A percentile compares a stretch with the other conserved stretches of the same genome.
These are phyloP conservation scores for Syncerus caffer DNA, from an alignment of 2,797 vertebrate genomes.

Conservation along the genomic window DNA sequence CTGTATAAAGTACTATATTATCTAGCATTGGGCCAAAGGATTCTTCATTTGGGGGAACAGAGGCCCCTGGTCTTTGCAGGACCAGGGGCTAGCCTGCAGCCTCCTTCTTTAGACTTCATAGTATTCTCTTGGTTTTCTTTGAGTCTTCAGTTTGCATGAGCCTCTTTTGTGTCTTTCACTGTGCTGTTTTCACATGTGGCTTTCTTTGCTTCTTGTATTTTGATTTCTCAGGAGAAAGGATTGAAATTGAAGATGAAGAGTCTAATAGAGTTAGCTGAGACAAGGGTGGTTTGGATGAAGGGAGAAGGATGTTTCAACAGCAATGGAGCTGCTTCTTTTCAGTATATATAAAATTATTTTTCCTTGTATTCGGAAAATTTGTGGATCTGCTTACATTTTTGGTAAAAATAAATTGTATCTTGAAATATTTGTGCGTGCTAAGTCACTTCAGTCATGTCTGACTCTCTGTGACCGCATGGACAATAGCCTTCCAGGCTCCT, in stretches of 20 bases:
- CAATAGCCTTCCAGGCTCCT: not conserved
- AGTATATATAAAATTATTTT: not conserved
- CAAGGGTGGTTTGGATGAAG: not conserved
- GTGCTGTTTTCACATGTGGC: fast-evolving
- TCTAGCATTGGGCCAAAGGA: not conserved
- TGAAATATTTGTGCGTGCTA: not conserved
- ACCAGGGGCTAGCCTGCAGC: too few relatives aligned
- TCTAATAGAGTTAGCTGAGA: not conserved
- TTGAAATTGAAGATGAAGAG: not conserved
- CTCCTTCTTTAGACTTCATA: not conserved
- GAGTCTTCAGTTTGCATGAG: not conserved
- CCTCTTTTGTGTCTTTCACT: not conserved
- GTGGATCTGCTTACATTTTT: not conserved
- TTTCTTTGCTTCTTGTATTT: not conserved
- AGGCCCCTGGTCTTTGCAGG: not conserved
- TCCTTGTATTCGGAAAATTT: not conserved
- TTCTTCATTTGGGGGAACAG: not conserved
- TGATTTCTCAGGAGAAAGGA: not conserved
- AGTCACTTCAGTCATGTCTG: not conserved
- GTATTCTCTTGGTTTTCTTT: not conserved
- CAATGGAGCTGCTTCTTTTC: not conserved
- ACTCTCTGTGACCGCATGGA: not conserved
- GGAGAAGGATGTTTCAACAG: not conserved
- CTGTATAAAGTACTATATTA: not conserved
- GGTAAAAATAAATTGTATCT: not conserved